A percentile compares a stretch with the other conserved stretches of the same genome.
Conservation (phyloP, 2,113 vertebrate genomes). For the Lophius piscatorius region DNA sequence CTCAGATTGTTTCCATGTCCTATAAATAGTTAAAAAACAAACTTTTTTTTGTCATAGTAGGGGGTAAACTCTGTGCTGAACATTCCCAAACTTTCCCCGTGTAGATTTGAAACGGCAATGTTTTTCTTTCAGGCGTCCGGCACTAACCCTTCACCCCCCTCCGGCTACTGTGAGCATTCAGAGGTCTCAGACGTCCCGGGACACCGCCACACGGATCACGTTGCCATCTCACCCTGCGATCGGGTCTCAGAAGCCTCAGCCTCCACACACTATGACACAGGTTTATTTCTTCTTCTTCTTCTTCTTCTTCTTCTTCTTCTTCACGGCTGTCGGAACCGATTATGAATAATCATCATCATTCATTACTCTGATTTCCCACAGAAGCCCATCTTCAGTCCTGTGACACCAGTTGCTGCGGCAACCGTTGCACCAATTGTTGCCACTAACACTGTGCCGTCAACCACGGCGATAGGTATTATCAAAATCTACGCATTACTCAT, state of each 20-base stretch:
- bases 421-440: conserved; percentile 97
- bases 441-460: conserved; percentile 92
- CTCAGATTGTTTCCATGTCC: no score
- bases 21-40: no score
- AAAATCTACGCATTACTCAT: background rate
- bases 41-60: no score
- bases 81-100: no score
- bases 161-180: conserved; percentile 92
- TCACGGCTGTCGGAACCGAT: background rate
- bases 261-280: conserved; percentile 93
- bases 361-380: conserved; percentile 47
- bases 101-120: background rate
- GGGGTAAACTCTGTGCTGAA: no score
- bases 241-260: conserved; percentile 89
- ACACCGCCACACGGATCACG: conserved; percentile 88
- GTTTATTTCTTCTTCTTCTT: no score
- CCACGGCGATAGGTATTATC: conserved; percentile 87
- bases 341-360: background rate
- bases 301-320: conserved; percentile 1
- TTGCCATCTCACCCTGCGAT: conserved; percentile 92
- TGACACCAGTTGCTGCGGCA: conserved; percentile 94
- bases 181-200: conserved; percentile 86
- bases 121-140: conserved; percentile 81
- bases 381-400: conserved; percentile 97
- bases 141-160: conserved; percentile 90